Evolutionary conservation across 2,113 vertebrate species (phyloP), one percentile per base, ranked within the genome.

Genomic region (Trinectes maculatus): DNA sequence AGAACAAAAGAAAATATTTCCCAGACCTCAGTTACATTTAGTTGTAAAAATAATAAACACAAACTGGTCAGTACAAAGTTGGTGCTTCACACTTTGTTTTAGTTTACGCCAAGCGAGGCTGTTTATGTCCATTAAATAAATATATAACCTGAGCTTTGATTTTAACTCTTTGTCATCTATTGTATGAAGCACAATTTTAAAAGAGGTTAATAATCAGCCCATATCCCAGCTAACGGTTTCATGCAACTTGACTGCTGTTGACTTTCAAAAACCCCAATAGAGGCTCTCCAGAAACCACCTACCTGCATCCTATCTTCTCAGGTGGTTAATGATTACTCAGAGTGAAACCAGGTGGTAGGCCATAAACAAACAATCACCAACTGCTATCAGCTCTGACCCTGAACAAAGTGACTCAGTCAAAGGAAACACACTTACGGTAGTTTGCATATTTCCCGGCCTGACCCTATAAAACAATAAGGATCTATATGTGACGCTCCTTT

Each of bases 321-420:
- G 42, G 37, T 21, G 24, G 93, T 95, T 96, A 96, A 96, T 96
- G 43, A 95, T 94, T 92, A 92, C 69, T 79, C 5, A 79, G 77
- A 91, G 84, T 77, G 94, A 96, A 96, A 96, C 94, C 74, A 33
- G 80, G 36, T 26, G 47, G 77, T 72, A 56, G 76, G 77, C 53
- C 43, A 36, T 33, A 22, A 66, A 80, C 89, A 93, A 88, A 92
- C 44, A 89, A 51, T 43, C 37, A 36, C 52, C 24, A 25, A 19
- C 57, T 28, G 67, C 66, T 86, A 86, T 89, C 85, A 82, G 81
- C 46, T 34, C 34, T 74, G 77, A 71, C 79, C 80, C 79, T 56
- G 79, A 82, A 80, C 83, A 77, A 75, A 82, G 46, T 71, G 65
- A 22, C 66, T 84, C 59, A 3, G 49, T 46, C 18, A 33, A n/a